Percentiles rank a stretch among this genome's conserved stretches.
Conservation (phyloP, 2,888 invertebrate genomes). For the Ceramica pisi region DNA sequence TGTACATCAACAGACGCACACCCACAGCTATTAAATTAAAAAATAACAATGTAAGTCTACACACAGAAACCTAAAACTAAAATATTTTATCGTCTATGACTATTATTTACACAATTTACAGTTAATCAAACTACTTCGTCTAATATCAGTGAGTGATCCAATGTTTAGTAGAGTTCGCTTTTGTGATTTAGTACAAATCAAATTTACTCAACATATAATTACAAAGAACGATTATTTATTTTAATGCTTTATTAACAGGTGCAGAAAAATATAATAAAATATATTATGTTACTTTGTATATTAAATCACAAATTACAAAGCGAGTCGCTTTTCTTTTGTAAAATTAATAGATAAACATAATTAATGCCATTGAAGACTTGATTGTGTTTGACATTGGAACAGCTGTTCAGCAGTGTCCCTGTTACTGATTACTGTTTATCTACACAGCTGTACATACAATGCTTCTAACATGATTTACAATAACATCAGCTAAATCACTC, state of each 20-base stretch:
- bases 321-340: constrained; percentile 42
- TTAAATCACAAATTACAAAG: constrained; percentile 72
- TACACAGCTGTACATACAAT: constrained; percentile 26
- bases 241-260: constrained; percentile 84
- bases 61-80: constrained; percentile 80
- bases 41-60: constrained; percentile 80
- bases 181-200: constrained; percentile 42
- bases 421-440: constrained; percentile 20
- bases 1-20: constrained; percentile 74
- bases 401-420: not conserved
- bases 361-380: constrained; percentile 1
- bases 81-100: constrained; percentile 79
- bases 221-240: constrained; percentile 65
- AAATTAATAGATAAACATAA: constrained; percentile 20
- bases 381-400: constrained; percentile 16
- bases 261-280: constrained; percentile 76
- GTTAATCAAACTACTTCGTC: constrained; percentile 74
- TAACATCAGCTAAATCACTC: constrained; percentile 50
- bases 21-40: constrained; percentile 73
- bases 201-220: constrained; percentile 59
- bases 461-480: constrained; percentile 35
- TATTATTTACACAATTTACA: constrained; percentile 89
- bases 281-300: constrained; percentile 77
- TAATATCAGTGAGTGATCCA: constrained; percentile 59
- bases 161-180: constrained; percentile 42